Evolutionary conservation across 2,888 invertebrate species (phyloP).

Genomic region (Drosophila neotestacea): DNA sequence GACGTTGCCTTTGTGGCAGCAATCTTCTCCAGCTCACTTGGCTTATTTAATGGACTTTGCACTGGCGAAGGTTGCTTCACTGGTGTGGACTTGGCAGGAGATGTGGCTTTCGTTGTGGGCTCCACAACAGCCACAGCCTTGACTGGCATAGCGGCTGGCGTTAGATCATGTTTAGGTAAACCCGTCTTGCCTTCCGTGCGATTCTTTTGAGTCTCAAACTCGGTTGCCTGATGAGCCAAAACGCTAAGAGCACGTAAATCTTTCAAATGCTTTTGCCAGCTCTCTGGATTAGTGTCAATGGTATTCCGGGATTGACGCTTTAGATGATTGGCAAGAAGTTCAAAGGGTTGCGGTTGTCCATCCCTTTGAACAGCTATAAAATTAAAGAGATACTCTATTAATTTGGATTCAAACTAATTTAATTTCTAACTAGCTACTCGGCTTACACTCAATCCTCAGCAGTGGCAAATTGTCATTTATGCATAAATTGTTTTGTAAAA

Average conservation of each 20-base stretch:
- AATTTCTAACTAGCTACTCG: constrained; percentile 14
- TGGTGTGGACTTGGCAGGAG: constrained; percentile 49
- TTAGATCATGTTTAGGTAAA: constrained; percentile 80
- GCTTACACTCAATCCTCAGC: constrained; percentile 91
- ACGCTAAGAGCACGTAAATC: constrained; percentile 82
- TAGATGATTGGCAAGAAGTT: constrained; percentile 85
- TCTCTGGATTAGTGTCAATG: constrained; percentile 73
- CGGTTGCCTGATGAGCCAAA: constrained; percentile 84
- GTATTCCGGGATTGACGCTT: constrained; percentile 83
- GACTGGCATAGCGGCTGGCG: constrained; percentile 18
- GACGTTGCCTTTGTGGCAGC: constrained; percentile 43
- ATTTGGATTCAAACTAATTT: background rate
- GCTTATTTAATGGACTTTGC: constrained; percentile 18
- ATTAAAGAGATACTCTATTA: constrained; percentile 12
- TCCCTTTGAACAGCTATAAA: constrained; percentile 87
- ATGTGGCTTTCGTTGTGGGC: constrained; percentile 52
- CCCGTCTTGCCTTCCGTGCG: constrained; percentile 82
- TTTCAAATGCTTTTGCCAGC: constrained; percentile 84
- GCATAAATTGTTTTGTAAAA: constrained; percentile 90
- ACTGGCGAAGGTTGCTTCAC: constrained; percentile 19
- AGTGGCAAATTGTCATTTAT: constrained; percentile 92
- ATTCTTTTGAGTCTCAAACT: constrained; percentile 83
- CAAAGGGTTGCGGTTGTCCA: constrained; percentile 87
- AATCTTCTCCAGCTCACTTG: constrained; percentile 67
- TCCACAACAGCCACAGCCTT: constrained; percentile 65